These are phyloP conservation scores for Rattus rattus DNA, from an alignment of 2,113 vertebrate species.

Conservation along the genomic window DNA sequence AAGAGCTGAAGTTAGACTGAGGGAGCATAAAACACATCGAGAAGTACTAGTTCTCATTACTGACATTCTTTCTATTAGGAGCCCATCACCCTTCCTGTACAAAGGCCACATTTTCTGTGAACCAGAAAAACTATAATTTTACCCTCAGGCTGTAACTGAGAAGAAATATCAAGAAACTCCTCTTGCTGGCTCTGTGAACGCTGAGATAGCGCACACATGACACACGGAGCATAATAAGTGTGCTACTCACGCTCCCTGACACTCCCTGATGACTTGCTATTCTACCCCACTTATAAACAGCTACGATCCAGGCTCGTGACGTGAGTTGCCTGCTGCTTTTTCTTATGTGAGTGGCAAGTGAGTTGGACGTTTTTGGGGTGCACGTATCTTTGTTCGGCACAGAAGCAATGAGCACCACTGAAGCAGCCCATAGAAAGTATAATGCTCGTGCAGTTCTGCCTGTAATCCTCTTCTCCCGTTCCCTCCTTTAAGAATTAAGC, in stretches of 20 bases:
- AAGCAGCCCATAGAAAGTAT: slow-evolving; percentile 46
- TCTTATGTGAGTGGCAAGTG: slow-evolving; percentile 65
- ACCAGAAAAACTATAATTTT: slow-evolving; percentile 65
- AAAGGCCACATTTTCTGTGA: slow-evolving; percentile 63
- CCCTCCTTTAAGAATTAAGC: slow-evolving; percentile 35
- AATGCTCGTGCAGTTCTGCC: slow-evolving; percentile 26
- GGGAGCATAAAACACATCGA: slow-evolving; percentile 45
- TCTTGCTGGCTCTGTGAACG: slow-evolving; percentile 65
- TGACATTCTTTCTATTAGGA: slow-evolving; percentile 45
- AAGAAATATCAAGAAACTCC: slow-evolving; percentile 62
- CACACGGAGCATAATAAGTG: slow-evolving; percentile 60
- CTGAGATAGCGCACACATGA: slow-evolving; percentile 66
- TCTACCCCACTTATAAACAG: slow-evolving; percentile 67
- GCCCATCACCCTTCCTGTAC: slow-evolving; percentile 11
- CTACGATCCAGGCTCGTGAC: slow-evolving; percentile 64
- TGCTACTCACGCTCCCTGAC: slow-evolving; percentile 61
- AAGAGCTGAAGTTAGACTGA: slow-evolving; percentile 35
- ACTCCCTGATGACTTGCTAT: slow-evolving; percentile 65
- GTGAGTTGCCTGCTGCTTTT: slow-evolving; percentile 56
- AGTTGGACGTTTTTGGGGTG: slow-evolving; percentile 59
- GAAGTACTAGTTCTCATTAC: slow-evolving; percentile 59
- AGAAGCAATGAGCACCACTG: slow-evolving; percentile 33
- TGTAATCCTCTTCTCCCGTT: slow-evolving; percentile 12
- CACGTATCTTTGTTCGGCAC: slow-evolving; percentile 66
- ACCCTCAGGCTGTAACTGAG: slow-evolving; percentile 66